These are phyloP conservation scores for Acrobeloides nanus DNA, from an alignment of 2,888 invertebrate species.

Conservation along the genomic window DNA sequence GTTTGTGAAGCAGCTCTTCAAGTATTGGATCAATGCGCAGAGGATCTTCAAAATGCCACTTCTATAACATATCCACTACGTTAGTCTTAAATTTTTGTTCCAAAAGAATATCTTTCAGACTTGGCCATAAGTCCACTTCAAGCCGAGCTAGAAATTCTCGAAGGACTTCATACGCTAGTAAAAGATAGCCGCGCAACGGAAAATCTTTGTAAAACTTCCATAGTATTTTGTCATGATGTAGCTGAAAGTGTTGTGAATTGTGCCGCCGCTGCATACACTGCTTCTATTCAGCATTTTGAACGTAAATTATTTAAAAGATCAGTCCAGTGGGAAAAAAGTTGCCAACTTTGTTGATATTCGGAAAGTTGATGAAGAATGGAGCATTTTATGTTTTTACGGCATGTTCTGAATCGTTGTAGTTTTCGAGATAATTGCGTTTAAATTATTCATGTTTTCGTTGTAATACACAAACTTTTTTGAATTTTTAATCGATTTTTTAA, in stretches of 20 bases:
- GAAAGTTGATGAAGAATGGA: too few species aligned
- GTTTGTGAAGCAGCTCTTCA: constrained; percentile 24
- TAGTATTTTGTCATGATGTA: constrained; percentile 58
- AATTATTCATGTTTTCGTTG: too few species aligned
- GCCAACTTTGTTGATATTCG: too few species aligned
- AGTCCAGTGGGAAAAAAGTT: too few species aligned
- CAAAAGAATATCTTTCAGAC: constrained; percentile 10
- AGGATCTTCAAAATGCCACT: constrained; percentile 46
- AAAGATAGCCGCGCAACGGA: background rate
- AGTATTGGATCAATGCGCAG: constrained; percentile 38
- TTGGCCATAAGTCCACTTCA: constrained; percentile 19
- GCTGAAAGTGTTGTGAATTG: constrained; percentile 66
- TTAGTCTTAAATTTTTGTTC: constrained; percentile 15
- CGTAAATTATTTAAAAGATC: too few species aligned
- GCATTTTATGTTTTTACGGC: too few species aligned
- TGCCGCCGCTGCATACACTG: constrained; percentile 71
- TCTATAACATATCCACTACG: constrained; percentile 46
- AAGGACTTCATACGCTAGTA: constrained; percentile 12
- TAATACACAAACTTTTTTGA: too few species aligned
- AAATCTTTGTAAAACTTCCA: constrained; percentile 12
- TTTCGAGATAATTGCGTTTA: too few species aligned
- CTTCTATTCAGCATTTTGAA: constrained; percentile 54
- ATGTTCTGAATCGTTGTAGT: too few species aligned
- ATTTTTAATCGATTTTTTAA: too few species aligned
- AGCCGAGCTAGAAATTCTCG: constrained; percentile 7